Conservation (phyloP, 2,888 invertebrate species). For the Creontiades dilutus region DNA sequence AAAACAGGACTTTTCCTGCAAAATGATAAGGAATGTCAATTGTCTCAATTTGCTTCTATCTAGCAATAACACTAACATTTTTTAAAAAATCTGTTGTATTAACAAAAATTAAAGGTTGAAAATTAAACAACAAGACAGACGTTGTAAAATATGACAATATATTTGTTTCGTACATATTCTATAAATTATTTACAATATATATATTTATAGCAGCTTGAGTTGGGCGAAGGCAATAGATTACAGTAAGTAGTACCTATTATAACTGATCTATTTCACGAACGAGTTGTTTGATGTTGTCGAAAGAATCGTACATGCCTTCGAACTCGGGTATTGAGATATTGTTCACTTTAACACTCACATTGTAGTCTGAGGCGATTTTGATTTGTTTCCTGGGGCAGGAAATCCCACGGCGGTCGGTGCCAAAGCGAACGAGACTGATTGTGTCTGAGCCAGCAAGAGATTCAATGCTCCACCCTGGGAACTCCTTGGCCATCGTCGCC, state of each 20-base stretch:
- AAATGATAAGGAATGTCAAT: too few species aligned
- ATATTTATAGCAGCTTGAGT: not conserved
- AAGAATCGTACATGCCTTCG: conserved; percentile 65
- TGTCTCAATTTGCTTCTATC: too few species aligned
- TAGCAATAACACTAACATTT: too few species aligned
- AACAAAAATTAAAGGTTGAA: too few species aligned
- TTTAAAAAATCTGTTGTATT: too few species aligned
- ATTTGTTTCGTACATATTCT: not conserved
- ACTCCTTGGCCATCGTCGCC: conserved; percentile 52
- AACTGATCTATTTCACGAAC: conserved; percentile 64
- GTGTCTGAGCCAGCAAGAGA: conserved; percentile 47
- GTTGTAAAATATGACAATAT: not conserved
- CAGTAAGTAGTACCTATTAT: conserved; percentile 23
- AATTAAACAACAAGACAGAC: not conserved
- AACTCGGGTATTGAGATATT: conserved; percentile 45
- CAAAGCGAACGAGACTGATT: conserved; percentile 33
- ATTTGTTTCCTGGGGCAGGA: conserved; percentile 40
- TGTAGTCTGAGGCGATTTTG: conserved; percentile 64
- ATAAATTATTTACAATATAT: conserved; percentile 38
- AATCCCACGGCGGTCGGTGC: not conserved
- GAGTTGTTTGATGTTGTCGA: conserved; percentile 65
- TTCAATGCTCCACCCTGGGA: conserved; percentile 56
- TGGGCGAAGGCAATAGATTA: not conserved
- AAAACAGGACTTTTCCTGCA: too few species aligned
- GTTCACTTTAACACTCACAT: conserved; percentile 61